Conservation (phyloP, 2,797 vertebrate species). For the Prionace glauca region DNA sequence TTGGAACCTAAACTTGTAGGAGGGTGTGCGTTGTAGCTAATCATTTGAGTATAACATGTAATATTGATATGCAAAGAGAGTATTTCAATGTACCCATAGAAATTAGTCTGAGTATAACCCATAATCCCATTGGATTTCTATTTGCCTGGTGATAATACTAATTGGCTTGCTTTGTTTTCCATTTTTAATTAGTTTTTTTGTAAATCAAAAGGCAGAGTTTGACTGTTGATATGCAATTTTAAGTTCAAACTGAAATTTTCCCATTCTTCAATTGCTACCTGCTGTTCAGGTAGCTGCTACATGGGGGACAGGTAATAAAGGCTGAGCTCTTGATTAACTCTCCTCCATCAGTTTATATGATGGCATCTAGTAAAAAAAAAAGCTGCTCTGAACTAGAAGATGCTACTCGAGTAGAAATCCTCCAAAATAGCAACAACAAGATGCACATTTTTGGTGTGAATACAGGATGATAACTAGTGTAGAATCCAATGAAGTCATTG, state of each 20-base stretch:
- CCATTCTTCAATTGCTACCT: neutral
- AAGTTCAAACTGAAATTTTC: neutral
- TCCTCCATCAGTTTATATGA: neutral
- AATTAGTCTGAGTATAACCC: neutral
- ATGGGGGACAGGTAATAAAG: neutral
- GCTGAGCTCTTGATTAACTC: neutral
- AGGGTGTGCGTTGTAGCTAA: neutral
- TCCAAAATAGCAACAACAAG: neutral
- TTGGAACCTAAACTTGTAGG: conserved; percentile 21
- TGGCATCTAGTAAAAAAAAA: neutral
- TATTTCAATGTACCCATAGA: neutral
- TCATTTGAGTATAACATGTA: neutral
- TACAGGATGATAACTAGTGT: neutral
- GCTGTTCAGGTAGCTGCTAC: neutral
- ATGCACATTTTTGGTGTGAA: neutral
- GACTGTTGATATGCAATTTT: neutral
- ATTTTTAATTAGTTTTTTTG: neutral
- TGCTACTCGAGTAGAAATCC: neutral
- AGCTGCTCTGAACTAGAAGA: neutral
- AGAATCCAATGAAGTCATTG: neutral
- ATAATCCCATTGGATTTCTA: neutral
- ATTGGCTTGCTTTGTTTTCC: neutral
- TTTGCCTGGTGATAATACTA: neutral
- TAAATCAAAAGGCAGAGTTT: neutral
- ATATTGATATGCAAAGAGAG: conserved; percentile 14